phyloP scores from a whole-genome alignment of 1,140 invertebrate genomes.

The Xylocopa sonorina region DNA sequence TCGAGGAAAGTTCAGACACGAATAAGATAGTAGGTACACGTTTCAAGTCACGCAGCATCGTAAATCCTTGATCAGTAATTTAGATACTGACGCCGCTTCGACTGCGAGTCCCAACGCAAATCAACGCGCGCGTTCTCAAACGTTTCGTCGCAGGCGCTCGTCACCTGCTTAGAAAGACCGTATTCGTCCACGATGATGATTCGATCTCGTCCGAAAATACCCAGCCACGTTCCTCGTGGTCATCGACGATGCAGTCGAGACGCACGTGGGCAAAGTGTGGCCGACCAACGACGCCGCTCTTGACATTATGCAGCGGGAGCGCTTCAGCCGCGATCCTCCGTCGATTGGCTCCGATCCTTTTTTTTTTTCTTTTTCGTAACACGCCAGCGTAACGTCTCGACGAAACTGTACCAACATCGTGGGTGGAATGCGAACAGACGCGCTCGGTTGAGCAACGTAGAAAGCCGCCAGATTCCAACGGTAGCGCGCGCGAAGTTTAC shows the following conservation, averaged over 20 bases:
- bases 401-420: slow-evolving; percentile 23
- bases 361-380: slow-evolving; percentile 55
- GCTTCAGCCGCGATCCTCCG: slow-evolving; percentile 27
- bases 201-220: slow-evolving; percentile 39
- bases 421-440: not conserved
- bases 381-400: slow-evolving; percentile 36
- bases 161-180: slow-evolving; percentile 13
- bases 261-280: slow-evolving; percentile 40
- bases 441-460: slow-evolving; percentile 3
- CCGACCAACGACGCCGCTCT: slow-evolving; percentile 59
- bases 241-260: not conserved
- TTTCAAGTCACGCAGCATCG: no score
- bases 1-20: no score
- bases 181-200: slow-evolving; percentile 20
- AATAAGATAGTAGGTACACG: no score
- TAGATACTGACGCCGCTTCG: no score
- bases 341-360: slow-evolving; percentile 1
- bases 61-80: no score
- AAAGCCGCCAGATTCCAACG: no score
- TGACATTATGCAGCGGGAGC: slow-evolving; percentile 65
- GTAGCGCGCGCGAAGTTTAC: not conserved
- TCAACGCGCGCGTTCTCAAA: not conserved
- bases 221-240: no score
- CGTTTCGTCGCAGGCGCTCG: not conserved
- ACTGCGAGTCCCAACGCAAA: no score